These are phyloP conservation scores for Macropus fuliginosus DNA, from an alignment of 2,797 vertebrate species.

Conservation along the genomic window DNA sequence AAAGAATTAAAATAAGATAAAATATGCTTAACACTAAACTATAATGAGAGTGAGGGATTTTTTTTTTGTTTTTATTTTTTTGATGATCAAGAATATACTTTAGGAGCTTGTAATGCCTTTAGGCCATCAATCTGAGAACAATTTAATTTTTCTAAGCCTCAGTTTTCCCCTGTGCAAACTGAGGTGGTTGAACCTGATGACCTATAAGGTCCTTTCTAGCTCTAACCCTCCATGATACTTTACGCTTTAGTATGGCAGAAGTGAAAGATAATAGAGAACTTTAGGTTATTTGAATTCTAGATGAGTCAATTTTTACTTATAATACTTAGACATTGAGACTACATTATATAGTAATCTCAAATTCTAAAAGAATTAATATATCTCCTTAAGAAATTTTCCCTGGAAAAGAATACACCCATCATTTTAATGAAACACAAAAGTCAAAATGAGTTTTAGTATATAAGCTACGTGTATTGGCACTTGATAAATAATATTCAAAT, in stretches of 20 bases:
- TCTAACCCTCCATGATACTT: neutral
- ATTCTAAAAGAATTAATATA: neutral
- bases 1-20: slow-evolving; percentile 16
- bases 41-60: neutral
- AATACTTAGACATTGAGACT: slow-evolving; percentile 1
- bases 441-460: slow-evolving; percentile 46
- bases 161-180: slow-evolving; percentile 11
- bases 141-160: neutral
- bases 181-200: neutral
- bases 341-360: neutral
- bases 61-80: slow-evolving; percentile 4
- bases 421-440: slow-evolving; percentile 4
- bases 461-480: slow-evolving; percentile 44
- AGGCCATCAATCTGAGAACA: slow-evolving; percentile 2
- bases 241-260: neutral
- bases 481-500: slow-evolving; percentile 53
- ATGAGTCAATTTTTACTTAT: neutral
- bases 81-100: neutral
- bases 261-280: neutral
- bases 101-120: slow-evolving; percentile 12
- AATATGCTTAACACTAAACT: slow-evolving; percentile 20
- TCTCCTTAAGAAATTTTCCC: neutral
- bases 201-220: neutral
- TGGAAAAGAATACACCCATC: neutral
- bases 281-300: slow-evolving; percentile 5